Evolutionary conservation across 2,888 invertebrate species (phyloP), one percentile per base, ranked within the genome.

Genomic region (Cecidostiba fungosa): DNA sequence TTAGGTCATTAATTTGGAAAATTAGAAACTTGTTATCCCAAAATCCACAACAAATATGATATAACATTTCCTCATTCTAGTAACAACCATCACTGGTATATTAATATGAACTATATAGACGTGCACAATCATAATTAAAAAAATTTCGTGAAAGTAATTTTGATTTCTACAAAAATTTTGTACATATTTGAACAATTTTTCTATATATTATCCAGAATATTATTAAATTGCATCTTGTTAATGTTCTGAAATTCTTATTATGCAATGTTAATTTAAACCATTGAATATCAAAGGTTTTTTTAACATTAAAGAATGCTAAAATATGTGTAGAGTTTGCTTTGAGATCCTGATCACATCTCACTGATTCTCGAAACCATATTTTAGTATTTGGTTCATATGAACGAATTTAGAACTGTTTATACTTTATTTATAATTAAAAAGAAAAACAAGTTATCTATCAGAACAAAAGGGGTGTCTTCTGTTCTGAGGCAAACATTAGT

Each of bases 261-360:
- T 26, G 26, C 26, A 59, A 59, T 59, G 54, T 59, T 59, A 59
- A 59, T 3, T 23, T n/a, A 23, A 59, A 23, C n/a, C n/a, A n/a
- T 23, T 19, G n/a, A 16, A 4, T 14, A 62, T 32, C 4, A 74
- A 26, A 76, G 43, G 43, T 78, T 29, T 12, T 32, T 77, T 50
- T 50, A 72, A 59, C 32, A 59, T 54, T 26, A 2, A 26, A 66
- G 1, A 81, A 82, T 36, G 47, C 50, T 86, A 79, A 84, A 87
- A 88, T 85, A 88, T 88, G 82, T 69, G 77, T 32, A 77, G 82
- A 90, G 89, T 82, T 88, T 88, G 88, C 88, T 88, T 50, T 89
- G 91, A 90, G 91, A 90, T 89, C 90, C 88, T 92, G 92, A 93
- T 93, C 93, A 92, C 90, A 90, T 88, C 89, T 91, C 91, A 91